phyloP scores from a whole-genome alignment of 2,113 vertebrate species.

The Urocynchramus pylzowi region DNA sequence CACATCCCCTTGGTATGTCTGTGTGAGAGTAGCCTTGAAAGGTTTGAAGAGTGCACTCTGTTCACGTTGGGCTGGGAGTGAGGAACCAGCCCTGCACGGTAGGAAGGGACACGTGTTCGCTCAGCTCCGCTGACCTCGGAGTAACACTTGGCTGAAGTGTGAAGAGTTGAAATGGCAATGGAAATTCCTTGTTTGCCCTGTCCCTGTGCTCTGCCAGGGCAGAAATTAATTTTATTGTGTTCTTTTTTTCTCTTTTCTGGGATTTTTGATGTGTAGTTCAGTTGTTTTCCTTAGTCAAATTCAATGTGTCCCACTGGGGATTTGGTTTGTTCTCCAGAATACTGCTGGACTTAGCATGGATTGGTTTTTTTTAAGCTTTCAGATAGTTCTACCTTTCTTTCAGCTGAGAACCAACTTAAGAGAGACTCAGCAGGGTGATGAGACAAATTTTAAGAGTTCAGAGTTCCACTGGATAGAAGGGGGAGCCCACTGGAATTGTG shows the following conservation, averaged over 20 bases:
- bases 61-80: accelerated
- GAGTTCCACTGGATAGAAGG: background rate
- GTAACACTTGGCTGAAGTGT: background rate
- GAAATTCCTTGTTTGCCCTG: background rate
- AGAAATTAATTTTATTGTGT: background rate
- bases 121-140: background rate
- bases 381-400: background rate
- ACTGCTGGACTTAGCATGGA: background rate
- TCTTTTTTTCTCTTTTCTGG: background rate
- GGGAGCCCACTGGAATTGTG: background rate
- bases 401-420: background rate
- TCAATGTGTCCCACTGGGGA: background rate
- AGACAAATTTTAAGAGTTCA: background rate
- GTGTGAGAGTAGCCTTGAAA: background rate
- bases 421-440: background rate
- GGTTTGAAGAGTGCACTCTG: background rate
- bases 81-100: background rate
- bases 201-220: background rate
- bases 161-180: background rate
- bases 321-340: background rate
- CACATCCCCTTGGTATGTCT: background rate
- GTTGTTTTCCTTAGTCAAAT: background rate
- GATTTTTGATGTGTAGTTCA: background rate
- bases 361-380: background rate
- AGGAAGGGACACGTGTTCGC: accelerated